Evolutionary conservation across 2,888 invertebrate genomes (phyloP), one percentile per base, ranked within the genome.

Genomic region (Pollenia griseotomentosa): DNA sequence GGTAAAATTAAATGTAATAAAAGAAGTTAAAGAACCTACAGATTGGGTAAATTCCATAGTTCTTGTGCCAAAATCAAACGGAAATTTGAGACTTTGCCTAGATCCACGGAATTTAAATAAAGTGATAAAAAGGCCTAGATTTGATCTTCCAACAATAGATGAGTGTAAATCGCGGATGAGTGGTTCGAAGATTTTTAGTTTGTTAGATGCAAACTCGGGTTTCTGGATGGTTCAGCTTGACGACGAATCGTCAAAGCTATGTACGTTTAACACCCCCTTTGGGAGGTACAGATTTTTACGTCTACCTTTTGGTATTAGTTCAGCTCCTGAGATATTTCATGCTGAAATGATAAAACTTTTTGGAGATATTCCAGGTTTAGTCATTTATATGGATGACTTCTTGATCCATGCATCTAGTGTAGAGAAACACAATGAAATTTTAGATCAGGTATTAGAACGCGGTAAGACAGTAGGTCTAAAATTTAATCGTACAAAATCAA

Each of bases 91-190:
- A 14, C 7, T 88, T 12, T 85, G 89, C 55, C n/a, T 88, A 33
- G 87, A 88, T 42, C 86, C 87, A 12, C 77, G 85, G 48, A 88
- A 85, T 84, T 65, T 88, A 42, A 89, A 88, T 19, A 19, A 19
- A 19, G 19, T 19, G 19, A 19, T 19, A 19, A 19, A 19, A 19
- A 19, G 19, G 19, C 19, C 19, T 19, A 19, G 19, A 19, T 19
- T 19, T 19, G 19, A 19, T 19, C 19, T 19, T 19, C 19, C 19
- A 19, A 19, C 19, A 19, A 19, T 19, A 19, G 19, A 19, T 19
- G 19, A 19, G 19, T 19, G 19, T 19, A 19, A 19, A 19, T 19
- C 19, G 19, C 19, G 19, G 19, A 19, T 19, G 19, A 19, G 19
- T 19, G 19, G 19, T 19, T 19, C 19, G 19, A 19, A 19, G 19